Percentiles rank a stretch among this genome's conserved stretches.
phyloP scores from a whole-genome alignment of 1,140 invertebrate species.

The Episyrphus balteatus region DNA sequence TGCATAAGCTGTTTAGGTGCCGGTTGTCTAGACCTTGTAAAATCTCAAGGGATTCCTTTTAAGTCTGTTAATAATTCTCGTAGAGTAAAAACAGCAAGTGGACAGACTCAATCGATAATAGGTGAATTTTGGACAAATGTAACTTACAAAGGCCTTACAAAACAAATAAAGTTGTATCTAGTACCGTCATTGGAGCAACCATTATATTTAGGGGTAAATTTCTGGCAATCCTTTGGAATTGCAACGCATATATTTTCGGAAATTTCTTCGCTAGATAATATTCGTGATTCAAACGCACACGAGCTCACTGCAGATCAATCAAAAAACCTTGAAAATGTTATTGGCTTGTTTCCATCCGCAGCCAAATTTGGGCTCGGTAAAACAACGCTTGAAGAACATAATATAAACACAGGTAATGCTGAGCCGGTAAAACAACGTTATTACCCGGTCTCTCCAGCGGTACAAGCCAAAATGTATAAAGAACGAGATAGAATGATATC shows the following conservation, averaged over 20 bases:
- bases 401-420: no score
- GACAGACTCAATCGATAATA: neutral
- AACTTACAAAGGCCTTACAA: neutral
- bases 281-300: neutral
- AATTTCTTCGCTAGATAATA: neutral
- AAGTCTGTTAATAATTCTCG: neutral
- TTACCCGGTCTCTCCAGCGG: constrained; percentile 13
- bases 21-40: neutral
- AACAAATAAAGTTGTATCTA: neutral
- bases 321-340: constrained; percentile 1
- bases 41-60: neutral
- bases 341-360: constrained; percentile 14
- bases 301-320: neutral
- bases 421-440: constrained; percentile 2
- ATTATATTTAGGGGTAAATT: constrained; percentile 4
- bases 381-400: constrained; percentile 9
- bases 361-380: no score
- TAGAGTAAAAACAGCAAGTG: constrained; percentile 1
- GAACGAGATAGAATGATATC: constrained; percentile 18
- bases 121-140: neutral
- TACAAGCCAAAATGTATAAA: no score
- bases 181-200: constrained; percentile 2
- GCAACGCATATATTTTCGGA: neutral
- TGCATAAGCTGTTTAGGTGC: no score
- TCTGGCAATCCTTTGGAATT: constrained; percentile 8